Evolutionary conservation across 1,140 invertebrate genomes (phyloP).

Genomic region (Chelonus insularis): DNA sequence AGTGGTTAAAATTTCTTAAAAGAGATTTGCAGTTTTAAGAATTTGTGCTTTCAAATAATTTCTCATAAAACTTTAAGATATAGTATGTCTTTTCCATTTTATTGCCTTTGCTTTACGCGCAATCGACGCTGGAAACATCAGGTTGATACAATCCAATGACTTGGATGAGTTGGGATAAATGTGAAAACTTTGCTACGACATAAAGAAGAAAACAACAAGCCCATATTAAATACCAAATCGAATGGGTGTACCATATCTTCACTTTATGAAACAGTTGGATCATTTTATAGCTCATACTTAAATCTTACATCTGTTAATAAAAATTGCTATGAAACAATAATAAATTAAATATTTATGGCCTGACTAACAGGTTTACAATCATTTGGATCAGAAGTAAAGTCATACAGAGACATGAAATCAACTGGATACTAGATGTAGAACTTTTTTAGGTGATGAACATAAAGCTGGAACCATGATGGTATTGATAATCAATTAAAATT

Average conservation of each 20-base stretch:
- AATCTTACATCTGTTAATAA: too few relatives aligned
- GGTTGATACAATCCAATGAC: conserved; percentile 17
- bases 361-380: too few relatives aligned
- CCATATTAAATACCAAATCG: not conserved
- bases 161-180: conserved; percentile 20
- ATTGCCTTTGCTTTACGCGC: conserved; percentile 13
- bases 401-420: too few relatives aligned
- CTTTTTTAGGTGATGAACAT: too few relatives aligned
- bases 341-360: too few relatives aligned
- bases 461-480: too few relatives aligned
- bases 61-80: conserved; percentile 21
- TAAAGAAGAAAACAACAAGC: not conserved
- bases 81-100: conserved; percentile 12
- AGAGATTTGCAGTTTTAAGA: not conserved
- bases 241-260: not conserved
- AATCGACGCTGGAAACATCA: conserved; percentile 20
- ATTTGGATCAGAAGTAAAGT: too few relatives aligned
- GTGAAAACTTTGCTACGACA: conserved; percentile 8
- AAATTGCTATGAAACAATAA: too few relatives aligned
- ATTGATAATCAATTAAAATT: too few relatives aligned
- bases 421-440: too few relatives aligned
- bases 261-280: too few relatives aligned
- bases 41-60: conserved; percentile 15
- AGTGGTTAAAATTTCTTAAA: not conserved
- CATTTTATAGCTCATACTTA: too few relatives aligned